phyloP scores from a whole-genome alignment of 2,113 vertebrate genomes.

The Riparia riparia region DNA sequence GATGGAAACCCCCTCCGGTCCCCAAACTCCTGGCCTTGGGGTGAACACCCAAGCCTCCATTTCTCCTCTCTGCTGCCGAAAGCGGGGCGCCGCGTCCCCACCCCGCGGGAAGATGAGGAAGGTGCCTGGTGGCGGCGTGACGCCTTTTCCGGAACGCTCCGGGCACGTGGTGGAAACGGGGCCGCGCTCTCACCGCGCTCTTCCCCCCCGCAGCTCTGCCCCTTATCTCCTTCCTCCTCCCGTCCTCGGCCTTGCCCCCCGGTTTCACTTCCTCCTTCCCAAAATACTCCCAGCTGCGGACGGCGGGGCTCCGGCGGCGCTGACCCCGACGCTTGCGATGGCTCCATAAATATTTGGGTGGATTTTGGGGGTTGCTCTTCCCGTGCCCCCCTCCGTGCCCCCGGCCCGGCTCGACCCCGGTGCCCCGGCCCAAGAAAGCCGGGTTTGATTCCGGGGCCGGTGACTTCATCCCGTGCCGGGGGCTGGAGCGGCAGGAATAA shows the following conservation, averaged over 20 bases:
- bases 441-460: not conserved
- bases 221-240: slow-evolving; percentile 65
- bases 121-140: not conserved
- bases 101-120: not conserved
- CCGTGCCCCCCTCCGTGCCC: fast-evolving
- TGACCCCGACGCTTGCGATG: fast-evolving
- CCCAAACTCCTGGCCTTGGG: not conserved
- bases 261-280: slow-evolving; percentile 59
- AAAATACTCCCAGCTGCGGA: not conserved
- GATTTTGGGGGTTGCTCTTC: not conserved
- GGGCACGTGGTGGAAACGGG: not conserved
- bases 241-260: not conserved
- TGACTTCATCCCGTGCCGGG: slow-evolving; percentile 38
- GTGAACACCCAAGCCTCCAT: fast-evolving
- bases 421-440: not conserved
- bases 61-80: not conserved
- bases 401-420: fast-evolving
- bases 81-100: fast-evolving
- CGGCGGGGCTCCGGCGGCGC: not conserved
- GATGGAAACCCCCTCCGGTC: not conserved
- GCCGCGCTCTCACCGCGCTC: fast-evolving
- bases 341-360: fast-evolving
- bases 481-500: not conserved
- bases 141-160: not conserved
- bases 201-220: not conserved